Evolutionary conservation across 2,797 vertebrate genomes (phyloP).

Genomic region (Peromyscus melanophrys): DNA sequence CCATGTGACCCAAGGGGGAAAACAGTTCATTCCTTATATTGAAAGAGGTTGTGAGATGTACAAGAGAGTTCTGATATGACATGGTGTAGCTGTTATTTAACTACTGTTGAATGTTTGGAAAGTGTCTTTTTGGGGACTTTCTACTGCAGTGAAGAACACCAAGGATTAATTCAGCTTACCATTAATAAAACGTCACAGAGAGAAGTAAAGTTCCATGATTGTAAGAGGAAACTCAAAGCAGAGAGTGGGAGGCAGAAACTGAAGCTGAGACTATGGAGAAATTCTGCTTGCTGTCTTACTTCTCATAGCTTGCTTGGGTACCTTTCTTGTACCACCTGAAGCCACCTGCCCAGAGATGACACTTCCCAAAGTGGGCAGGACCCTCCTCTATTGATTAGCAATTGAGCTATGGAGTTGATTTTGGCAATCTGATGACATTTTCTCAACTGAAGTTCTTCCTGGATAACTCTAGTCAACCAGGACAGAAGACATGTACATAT

Average conservation of each 20-base stretch:
- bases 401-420: not conserved
- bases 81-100: not conserved
- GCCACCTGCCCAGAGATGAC: not conserved
- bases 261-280: not conserved
- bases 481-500: not conserved
- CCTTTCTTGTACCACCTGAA: not conserved
- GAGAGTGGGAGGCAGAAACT: not conserved
- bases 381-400: not conserved
- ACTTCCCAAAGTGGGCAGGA: not conserved
- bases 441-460: not conserved
- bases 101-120: not conserved
- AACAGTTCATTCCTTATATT: not conserved
- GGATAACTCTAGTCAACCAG: not conserved
- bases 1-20: not conserved
- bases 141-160: not conserved
- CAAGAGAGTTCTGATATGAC: slow-evolving; percentile 11
- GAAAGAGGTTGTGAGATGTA: not conserved
- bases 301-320: not conserved
- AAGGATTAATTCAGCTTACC: not conserved
- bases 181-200: not conserved
- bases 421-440: not conserved
- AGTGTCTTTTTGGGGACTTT: not conserved
- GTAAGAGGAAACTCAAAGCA: not conserved
- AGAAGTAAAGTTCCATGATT: not conserved
- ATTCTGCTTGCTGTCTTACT: not conserved